Conservation (phyloP, 2,113 vertebrate genomes). For the Thryonomys swinderianus region DNA sequence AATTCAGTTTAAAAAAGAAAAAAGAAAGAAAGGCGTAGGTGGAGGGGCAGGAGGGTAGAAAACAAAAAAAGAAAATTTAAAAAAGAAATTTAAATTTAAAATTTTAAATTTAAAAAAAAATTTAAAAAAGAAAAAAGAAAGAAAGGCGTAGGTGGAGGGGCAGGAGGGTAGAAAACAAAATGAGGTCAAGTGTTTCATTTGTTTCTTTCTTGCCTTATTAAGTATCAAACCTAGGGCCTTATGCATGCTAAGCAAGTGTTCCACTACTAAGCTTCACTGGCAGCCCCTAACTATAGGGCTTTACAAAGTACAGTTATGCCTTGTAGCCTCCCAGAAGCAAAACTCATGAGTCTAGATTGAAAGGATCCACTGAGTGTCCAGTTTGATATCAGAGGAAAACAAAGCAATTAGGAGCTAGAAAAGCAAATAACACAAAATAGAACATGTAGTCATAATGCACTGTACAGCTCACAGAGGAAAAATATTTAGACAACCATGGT, state of each 20-base stretch:
- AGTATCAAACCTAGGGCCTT: not conserved
- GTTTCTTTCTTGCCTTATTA: not conserved
- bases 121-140: no score
- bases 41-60: not conserved
- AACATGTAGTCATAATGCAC: not conserved
- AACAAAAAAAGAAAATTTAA: no score
- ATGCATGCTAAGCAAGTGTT: not conserved
- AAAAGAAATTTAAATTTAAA: no score
- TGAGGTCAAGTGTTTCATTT: not conserved
- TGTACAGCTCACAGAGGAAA: not conserved
- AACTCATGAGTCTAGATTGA: not conserved
- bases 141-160: not conserved
- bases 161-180: not conserved
- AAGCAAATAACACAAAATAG: constrained; percentile 8
- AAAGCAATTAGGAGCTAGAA: not conserved
- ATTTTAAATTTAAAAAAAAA: no score
- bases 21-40: no score
- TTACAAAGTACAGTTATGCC: not conserved
- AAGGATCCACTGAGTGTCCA: not conserved
- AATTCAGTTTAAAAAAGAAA: no score
- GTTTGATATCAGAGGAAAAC: not conserved
- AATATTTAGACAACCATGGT: not conserved
- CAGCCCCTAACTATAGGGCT: not conserved
- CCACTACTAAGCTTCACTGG: not conserved
- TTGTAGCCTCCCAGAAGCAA: not conserved